phyloP scores from a whole-genome alignment of 2,113 vertebrate species.

The Burhinus bistriatus region DNA sequence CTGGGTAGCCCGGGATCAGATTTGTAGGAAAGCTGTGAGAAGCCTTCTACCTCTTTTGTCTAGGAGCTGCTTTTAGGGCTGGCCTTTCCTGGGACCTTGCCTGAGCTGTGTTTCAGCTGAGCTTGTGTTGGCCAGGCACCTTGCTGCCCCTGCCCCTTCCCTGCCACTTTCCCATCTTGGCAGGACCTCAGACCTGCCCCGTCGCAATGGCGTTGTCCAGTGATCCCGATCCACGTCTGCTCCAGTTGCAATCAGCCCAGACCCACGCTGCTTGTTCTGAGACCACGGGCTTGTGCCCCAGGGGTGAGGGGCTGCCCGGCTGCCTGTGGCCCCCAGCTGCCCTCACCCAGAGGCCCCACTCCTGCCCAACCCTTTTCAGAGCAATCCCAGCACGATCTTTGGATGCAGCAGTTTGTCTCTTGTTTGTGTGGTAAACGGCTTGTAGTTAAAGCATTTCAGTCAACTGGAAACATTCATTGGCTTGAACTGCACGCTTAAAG shows the following conservation, averaged over 20 bases:
- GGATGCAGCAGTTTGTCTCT: not conserved
- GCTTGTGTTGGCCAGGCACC: not conserved
- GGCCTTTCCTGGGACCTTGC: not conserved
- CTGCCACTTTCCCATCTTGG: not conserved
- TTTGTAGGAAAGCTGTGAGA: not conserved
- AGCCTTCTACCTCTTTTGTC: not conserved
- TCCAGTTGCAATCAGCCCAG: not conserved
- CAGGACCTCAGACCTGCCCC: not conserved
- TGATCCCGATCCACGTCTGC: accelerated
- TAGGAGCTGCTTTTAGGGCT: not conserved
- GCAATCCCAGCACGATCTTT: not conserved
- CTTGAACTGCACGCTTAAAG: not conserved
- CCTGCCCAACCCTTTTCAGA: not conserved
- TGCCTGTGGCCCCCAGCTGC: not conserved
- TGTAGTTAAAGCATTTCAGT: conserved; percentile 12
- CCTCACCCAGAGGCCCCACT: not conserved
- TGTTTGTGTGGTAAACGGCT: not conserved
- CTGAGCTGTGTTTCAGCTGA: not conserved
- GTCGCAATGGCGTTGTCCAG: accelerated
- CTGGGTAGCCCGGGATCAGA: not conserved
- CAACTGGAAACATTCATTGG: conserved; percentile 18
- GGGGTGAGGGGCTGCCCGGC: accelerated
- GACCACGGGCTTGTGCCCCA: accelerated
- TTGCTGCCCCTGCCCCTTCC: not conserved
- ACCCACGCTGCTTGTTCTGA: not conserved